Base-by-base conservation (phyloP, 2,797 vertebrate species). In the Tenualosa ilisha region DNA sequence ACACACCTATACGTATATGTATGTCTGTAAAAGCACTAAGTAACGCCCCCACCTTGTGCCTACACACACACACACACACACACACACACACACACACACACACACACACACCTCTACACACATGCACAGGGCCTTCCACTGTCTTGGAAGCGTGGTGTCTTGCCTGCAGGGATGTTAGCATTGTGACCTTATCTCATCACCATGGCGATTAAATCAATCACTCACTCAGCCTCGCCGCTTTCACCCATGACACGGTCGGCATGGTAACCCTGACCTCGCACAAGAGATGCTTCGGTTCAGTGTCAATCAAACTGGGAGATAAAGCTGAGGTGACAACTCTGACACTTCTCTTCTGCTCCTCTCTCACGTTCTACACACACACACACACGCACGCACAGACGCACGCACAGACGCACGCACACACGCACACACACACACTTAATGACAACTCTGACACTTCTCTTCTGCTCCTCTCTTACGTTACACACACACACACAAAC, bases 181-280 rank as follows among this genome's bases (percentile, higher is more conserved):
- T 0, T 26, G 31, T 43, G 68, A 75, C 68, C 68, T 75, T 75
- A 37, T 75, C 68, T 37, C 6, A 75, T 75, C 17, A 31, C 68
- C 68, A 75, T 75, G 68, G 37, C 68, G 68, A 75, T 75, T 75
- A 43, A 37, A 75, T 40, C 68, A 37, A 75, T 75, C 68, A 75
- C 43, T 75, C 68, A 75, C 12, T 15, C 37, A 6, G 37, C 37
- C 31, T 40, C 37, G 31, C 20, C 68, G 20, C 68, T 75, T 37
- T 17, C 68, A 17, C 31, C 68, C 68, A 13, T 75, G 68, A 75
- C 68, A 75, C 31, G 13, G 68, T 75, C 68, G 68, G 68, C 68
- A 75, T 75, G 37, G 68, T 37, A 75, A 75, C 68, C 68, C 68
- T 75, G 68, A 75, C 68, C 68, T 20, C 31, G 5, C 68, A 17